Evolutionary conservation across 2,113 vertebrate species (phyloP), one percentile per base, ranked within the genome.

Genomic region (Hippocampus guttulatus): DNA sequence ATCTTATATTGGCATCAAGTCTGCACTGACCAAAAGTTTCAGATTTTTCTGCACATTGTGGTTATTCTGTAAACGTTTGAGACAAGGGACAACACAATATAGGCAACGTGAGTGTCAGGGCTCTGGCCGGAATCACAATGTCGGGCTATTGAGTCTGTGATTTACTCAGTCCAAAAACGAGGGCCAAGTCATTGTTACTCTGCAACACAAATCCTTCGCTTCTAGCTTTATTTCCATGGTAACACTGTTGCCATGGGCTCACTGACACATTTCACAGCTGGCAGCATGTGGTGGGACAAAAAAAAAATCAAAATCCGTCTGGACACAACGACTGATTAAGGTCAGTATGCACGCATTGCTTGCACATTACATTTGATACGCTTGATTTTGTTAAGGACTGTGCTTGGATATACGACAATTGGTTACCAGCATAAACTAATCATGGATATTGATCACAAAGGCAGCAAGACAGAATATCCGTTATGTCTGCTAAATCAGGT

Each of bases 191-290:
- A 62, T 20, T 30, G 16, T 52, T 20, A 69, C 7, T 68, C 23
- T 60, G 43, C 4, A 12, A 54, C 40, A 63, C 25, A 57, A 40
- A 8, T 67, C 8, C 25, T 21, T 3, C 10, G 47, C 20, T 6
- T 54, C 27, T 40, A 23, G 20, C 49, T 54, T 33, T 25, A 15
- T 68, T 52, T 45, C 88, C 67, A 77, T 81, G 76, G 87, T 62
- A 84, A 89, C 81, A 12, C 63, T 60, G 80, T 87, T 89, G 70
- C 81, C 64, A 82, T 75, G 73, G 76, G 60, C 45, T 72, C 38
- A 3, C 16, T 61, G 81, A 73, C 57, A 45, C 23, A 3, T 49
- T 67, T 68, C 40, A 63, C 3, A 20, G 25, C 63, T 63, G 41
- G 21, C 30, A 52, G 43, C 20, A 47, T 61, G 57, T 8, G 15